phyloP scores from a whole-genome alignment of 2,888 invertebrate species.

The Iphiclides podalirius region DNA sequence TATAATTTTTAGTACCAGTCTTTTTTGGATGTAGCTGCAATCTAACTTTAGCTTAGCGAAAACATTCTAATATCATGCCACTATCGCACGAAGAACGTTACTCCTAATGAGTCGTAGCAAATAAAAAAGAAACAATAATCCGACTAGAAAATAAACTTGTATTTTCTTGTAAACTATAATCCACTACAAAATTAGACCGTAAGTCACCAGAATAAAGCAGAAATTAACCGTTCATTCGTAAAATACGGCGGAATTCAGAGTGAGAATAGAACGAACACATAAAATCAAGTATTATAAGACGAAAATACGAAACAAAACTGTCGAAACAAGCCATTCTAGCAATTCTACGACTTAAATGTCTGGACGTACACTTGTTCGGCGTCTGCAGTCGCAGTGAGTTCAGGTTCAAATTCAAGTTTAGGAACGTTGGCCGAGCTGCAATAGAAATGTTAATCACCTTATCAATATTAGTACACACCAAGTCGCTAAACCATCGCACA shows the following conservation, averaged over 20 bases:
- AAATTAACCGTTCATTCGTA: not conserved
- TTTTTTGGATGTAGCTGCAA: too few species aligned
- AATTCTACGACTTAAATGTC: constrained; percentile 58
- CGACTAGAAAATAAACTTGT: constrained; percentile 3
- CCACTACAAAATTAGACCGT: constrained; percentile 14
- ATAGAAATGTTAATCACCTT: constrained; percentile 67
- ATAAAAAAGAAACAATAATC: constrained; percentile 35
- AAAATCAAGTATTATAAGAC: constrained; percentile 29
- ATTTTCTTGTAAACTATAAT: constrained; percentile 1
- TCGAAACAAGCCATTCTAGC: constrained; percentile 68
- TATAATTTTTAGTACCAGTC: too few species aligned
- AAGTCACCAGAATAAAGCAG: not conserved
- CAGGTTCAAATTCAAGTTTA: constrained; percentile 97
- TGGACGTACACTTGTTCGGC: constrained; percentile 92
- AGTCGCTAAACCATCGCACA: too few species aligned
- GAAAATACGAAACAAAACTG: constrained; percentile 30
- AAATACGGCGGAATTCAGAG: constrained; percentile 11
- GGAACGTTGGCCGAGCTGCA: constrained; percentile 99
- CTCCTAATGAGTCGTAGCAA: constrained; percentile 44
- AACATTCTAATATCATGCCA: constrained; percentile 40
- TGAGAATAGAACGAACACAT: constrained; percentile 26
- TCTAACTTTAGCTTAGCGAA: not conserved
- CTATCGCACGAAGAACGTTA: constrained; percentile 40
- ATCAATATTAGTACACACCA: constrained; percentile 41
- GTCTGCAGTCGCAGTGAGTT: constrained; percentile 94